Conservation (phyloP, 2,797 vertebrate species). For the Pelodytes ibericus region DNA sequence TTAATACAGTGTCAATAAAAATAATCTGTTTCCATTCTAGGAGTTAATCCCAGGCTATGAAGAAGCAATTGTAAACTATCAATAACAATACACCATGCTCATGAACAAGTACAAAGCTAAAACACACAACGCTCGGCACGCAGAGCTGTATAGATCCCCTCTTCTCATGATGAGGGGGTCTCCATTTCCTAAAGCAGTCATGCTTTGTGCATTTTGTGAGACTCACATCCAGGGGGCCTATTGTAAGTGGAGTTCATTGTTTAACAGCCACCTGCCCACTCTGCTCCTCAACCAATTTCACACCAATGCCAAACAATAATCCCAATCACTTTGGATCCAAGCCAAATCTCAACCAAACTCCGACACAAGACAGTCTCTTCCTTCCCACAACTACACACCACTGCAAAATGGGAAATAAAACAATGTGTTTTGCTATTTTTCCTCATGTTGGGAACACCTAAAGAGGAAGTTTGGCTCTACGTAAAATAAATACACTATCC, state of each 20-base stretch:
- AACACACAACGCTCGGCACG: background rate
- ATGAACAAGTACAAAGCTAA: background rate
- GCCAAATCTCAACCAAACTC: conserved; percentile 17
- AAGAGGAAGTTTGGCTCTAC: conserved; percentile 6
- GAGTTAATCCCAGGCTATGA: background rate
- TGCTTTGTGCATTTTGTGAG: conserved; percentile 19
- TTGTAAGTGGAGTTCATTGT: conserved; percentile 38
- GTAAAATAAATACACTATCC: background rate
- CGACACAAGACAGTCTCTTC: conserved; percentile 8
- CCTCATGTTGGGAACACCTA: background rate
- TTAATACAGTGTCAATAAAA: background rate
- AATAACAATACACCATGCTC: background rate
- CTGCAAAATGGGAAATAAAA: background rate
- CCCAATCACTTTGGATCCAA: conserved; percentile 11
- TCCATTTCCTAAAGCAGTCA: conserved; percentile 19
- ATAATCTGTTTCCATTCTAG: background rate
- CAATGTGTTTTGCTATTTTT: background rate
- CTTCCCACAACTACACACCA: background rate
- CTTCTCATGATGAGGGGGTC: conserved; percentile 12
- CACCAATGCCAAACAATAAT: conserved; percentile 41
- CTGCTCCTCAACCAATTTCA: conserved; percentile 22
- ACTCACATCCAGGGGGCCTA: conserved; percentile 43
- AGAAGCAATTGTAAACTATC: background rate
- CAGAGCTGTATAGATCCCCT: conserved; percentile 7
- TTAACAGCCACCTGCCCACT: conserved; percentile 46